Conservation (phyloP, 1,140 invertebrate species). For the Drosophila willistoni region DNA sequence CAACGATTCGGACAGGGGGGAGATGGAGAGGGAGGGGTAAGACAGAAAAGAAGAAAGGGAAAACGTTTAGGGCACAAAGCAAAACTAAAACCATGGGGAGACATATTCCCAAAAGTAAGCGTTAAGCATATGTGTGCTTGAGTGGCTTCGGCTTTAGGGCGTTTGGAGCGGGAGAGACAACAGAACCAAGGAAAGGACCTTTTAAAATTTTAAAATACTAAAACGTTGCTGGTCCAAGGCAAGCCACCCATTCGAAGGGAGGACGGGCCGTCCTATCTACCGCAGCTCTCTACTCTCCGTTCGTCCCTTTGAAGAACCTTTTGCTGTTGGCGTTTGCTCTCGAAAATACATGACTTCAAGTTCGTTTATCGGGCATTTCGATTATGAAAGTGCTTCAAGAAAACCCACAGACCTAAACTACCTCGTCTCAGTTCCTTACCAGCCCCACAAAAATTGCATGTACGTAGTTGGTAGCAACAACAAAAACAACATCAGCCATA, state of each 20-base stretch:
- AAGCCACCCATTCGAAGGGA: no score
- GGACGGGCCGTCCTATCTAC: conserved; percentile 7
- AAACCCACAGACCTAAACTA: conserved; percentile 4
- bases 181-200: conserved; percentile 7
- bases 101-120: conserved; percentile 60
- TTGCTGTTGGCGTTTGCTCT: conserved; percentile 5
- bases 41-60: background rate
- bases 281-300: conserved; percentile 40
- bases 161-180: conserved; percentile 30
- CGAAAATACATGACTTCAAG: conserved; percentile 25
- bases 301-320: background rate
- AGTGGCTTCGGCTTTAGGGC: conserved; percentile 32
- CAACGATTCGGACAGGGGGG: no score
- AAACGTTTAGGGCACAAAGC: conserved; percentile 58
- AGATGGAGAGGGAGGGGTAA: no score
- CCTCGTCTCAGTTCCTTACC: background rate
- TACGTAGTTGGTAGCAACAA: conserved; percentile 19
- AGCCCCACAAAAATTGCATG: conserved; percentile 23
- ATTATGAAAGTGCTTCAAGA: conserved; percentile 73
- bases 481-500: conserved; percentile 25
- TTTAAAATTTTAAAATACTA: conserved; percentile 72
- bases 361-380: conserved; percentile 62
- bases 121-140: conserved; percentile 75
- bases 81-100: conserved; percentile 53
- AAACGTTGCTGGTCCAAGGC: conserved; percentile 23